These are phyloP conservation scores for Todiramphus chloris DNA, from an alignment of 2,113 vertebrate genomes.

Conservation along the genomic window DNA sequence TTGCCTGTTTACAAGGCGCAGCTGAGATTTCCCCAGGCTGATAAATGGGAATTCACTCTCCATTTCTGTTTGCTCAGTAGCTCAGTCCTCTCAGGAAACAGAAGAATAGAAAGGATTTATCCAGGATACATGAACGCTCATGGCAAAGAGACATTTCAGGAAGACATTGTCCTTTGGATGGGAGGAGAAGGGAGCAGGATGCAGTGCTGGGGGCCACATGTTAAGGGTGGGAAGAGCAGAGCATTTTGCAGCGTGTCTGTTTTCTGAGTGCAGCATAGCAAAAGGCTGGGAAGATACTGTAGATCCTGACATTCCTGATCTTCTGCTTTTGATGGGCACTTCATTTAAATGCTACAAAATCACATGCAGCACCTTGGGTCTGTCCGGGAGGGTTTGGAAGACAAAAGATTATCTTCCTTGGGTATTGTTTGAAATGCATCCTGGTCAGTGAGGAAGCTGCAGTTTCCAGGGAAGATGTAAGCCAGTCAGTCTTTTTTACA, in stretches of 20 bases:
- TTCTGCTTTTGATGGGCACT: background rate
- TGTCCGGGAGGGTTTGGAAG: background rate
- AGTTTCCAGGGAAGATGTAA: background rate
- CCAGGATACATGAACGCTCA: background rate
- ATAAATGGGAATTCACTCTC: background rate
- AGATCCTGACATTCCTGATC: background rate
- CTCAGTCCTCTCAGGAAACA: background rate
- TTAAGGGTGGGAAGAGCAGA: background rate
- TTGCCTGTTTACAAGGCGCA: background rate
- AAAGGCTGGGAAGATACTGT: background rate
- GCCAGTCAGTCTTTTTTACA: background rate
- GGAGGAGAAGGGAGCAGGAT: background rate
- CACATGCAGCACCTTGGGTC: background rate
- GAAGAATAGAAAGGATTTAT: background rate
- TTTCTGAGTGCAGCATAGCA: background rate
- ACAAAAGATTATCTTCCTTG: background rate
- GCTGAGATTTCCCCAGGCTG: background rate
- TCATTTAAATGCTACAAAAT: background rate
- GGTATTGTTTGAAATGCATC: background rate
- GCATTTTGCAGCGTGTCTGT: background rate
- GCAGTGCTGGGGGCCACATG: accelerated
- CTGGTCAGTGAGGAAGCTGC: background rate
- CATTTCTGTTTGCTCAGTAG: background rate
- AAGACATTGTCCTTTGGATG: background rate
- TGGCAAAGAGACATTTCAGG: background rate